Evolutionary conservation across 1,140 invertebrate genomes (phyloP).

Genomic region (Brachionus calyciflorus): DNA sequence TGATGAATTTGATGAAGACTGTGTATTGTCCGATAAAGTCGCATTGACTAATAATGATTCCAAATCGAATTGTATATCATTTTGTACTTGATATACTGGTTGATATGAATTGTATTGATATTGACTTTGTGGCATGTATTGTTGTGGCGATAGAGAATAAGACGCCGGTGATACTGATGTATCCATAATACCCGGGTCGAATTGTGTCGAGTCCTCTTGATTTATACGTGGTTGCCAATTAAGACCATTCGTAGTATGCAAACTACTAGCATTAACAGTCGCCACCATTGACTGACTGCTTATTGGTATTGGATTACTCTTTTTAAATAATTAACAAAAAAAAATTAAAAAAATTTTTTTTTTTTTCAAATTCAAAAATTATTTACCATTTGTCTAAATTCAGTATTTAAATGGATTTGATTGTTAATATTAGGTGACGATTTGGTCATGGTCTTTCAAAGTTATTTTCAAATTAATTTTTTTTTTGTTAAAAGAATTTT

Average conservation of each 20-base stretch:
- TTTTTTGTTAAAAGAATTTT: no score
- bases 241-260: not conserved
- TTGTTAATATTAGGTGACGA: conserved; percentile 35
- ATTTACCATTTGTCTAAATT: conserved; percentile 45
- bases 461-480: no score
- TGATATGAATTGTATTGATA: not conserved
- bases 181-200: conserved; percentile 29
- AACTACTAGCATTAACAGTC: not conserved
- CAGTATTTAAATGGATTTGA: conserved; percentile 37
- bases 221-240: not conserved
- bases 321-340: not conserved
- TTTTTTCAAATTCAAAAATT: not conserved
- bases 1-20: not conserved
- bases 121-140: not conserved
- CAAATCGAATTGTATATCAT: conserved; percentile 1
- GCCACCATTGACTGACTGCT: not conserved
- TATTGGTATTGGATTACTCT: conserved; percentile 46
- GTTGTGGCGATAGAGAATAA: conserved; percentile 8
- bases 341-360: not conserved
- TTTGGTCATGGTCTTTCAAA: conserved; percentile 35
- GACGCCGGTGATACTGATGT: conserved; percentile 11
- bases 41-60: conserved; percentile 33
- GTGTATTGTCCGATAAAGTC: not conserved
- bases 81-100: not conserved
- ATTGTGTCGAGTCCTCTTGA: not conserved